Percentiles rank a stretch among this genome's conserved stretches.
These are phyloP conservation scores for Morpho achilles DNA, from an alignment of 2,888 invertebrate species.

Conservation along the genomic window DNA sequence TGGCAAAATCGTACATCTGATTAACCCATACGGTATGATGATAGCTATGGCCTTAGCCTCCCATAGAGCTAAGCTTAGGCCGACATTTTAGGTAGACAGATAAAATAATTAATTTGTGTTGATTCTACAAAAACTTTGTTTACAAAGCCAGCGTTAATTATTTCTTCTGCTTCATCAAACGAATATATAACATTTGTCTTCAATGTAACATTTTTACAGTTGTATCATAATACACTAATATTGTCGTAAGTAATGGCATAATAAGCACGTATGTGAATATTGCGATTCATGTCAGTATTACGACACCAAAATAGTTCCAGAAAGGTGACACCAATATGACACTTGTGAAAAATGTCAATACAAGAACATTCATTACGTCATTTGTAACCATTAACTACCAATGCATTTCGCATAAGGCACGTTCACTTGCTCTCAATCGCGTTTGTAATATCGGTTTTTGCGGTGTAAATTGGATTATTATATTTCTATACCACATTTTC, in stretches of 20 bases:
- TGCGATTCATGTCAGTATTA: slow-evolving; percentile 21
- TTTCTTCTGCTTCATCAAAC: too few relatives aligned
- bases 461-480: slow-evolving; percentile 6
- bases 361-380: slow-evolving; percentile 23
- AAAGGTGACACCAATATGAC: slow-evolving; percentile 26
- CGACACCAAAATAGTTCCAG: slow-evolving; percentile 16
- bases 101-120: too few relatives aligned
- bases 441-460: slow-evolving; percentile 13
- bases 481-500: neutral
- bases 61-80: too few relatives aligned
- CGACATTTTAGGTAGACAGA: too few relatives aligned
- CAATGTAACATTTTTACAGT: slow-evolving; percentile 9
- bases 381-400: slow-evolving; percentile 17
- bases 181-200: slow-evolving; percentile 4
- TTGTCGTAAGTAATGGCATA: neutral
- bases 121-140: too few relatives aligned
- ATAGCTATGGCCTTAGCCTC: too few relatives aligned
- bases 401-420: slow-evolving; percentile 15
- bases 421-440: slow-evolving; percentile 24
- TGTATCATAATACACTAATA: slow-evolving; percentile 15
- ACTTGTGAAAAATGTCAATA: slow-evolving; percentile 28
- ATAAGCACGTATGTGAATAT: slow-evolving; percentile 12
- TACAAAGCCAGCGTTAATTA: too few relatives aligned
- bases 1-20: too few relatives aligned
- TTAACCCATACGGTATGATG: too few relatives aligned